A percentile compares a stretch with the other conserved stretches of the same genome.
Evolutionary conservation across 1,140 invertebrate species (phyloP).

Genomic region (Meloidogyne exigua): DNA sequence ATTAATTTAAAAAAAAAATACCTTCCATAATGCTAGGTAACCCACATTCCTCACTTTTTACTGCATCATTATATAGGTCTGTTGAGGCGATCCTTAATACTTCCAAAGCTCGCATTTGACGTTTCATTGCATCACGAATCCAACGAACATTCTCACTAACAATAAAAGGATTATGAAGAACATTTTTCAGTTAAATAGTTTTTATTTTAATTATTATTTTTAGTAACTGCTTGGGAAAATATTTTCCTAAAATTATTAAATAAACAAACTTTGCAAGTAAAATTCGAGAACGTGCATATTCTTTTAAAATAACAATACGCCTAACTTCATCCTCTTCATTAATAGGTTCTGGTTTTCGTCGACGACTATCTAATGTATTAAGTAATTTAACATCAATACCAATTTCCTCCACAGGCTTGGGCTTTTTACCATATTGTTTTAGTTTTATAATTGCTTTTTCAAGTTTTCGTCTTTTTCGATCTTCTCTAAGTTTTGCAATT

Average conservation of each 20-base stretch:
- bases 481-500: constrained; percentile 57
- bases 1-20: neutral
- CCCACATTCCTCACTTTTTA: constrained; percentile 56
- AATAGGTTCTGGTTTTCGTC: constrained; percentile 21
- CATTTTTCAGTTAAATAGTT: no score
- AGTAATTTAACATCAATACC: constrained; percentile 51
- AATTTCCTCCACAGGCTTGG: constrained; percentile 60
- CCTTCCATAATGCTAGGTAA: constrained; percentile 57
- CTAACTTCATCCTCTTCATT: constrained; percentile 40
- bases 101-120: constrained; percentile 59
- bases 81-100: constrained; percentile 60
- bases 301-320: constrained; percentile 46
- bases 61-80: constrained; percentile 63
- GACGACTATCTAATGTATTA: constrained; percentile 26
- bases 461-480: constrained; percentile 51
- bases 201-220: no score
- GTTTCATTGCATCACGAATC: constrained; percentile 41
- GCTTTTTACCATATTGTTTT: constrained; percentile 61
- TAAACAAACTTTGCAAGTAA: constrained; percentile 21
- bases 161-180: no score
- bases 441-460: constrained; percentile 56
- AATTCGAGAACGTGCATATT: constrained; percentile 40
- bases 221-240: no score
- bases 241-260: no score
- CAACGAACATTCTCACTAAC: constrained; percentile 40